Percentiles rank a stretch among this genome's conserved stretches.
Evolutionary conservation across 2,797 vertebrate species (phyloP).

Genomic region (Eulemur coronatus): DNA sequence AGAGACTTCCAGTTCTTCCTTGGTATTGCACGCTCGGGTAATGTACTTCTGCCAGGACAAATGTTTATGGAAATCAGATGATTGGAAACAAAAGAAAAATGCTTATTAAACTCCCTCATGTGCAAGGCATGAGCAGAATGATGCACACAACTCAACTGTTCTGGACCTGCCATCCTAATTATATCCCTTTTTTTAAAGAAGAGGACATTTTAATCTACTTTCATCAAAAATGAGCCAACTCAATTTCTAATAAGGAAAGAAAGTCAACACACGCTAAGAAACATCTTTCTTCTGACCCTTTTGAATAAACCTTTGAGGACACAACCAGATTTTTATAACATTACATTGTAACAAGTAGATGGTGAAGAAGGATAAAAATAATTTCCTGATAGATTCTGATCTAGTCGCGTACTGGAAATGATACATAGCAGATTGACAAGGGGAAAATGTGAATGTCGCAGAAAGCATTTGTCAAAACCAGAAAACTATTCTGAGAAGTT

Average conservation of each 20-base stretch:
- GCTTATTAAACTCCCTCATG: neutral
- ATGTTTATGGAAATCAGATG: neutral
- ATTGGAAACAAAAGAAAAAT: no score
- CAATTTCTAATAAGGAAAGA: neutral
- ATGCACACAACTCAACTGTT: neutral
- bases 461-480: neutral
- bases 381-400: neutral
- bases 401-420: neutral
- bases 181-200: neutral
- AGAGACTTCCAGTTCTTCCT: neutral
- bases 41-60: neutral
- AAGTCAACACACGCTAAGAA: neutral
- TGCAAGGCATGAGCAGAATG: rapidly evolving
- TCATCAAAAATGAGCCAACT: neutral
- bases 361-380: neutral
- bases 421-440: neutral
- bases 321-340: neutral
- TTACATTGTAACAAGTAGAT: neutral
- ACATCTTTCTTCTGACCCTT: neutral
- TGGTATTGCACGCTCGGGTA: rapidly evolving
- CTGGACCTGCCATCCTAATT: neutral
- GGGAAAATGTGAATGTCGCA: neutral
- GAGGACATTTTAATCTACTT: neutral
- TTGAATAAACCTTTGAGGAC: neutral
- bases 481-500: neutral